Evolutionary conservation across 2,888 invertebrate genomes (phyloP).

Genomic region (Phalangium opilio): DNA sequence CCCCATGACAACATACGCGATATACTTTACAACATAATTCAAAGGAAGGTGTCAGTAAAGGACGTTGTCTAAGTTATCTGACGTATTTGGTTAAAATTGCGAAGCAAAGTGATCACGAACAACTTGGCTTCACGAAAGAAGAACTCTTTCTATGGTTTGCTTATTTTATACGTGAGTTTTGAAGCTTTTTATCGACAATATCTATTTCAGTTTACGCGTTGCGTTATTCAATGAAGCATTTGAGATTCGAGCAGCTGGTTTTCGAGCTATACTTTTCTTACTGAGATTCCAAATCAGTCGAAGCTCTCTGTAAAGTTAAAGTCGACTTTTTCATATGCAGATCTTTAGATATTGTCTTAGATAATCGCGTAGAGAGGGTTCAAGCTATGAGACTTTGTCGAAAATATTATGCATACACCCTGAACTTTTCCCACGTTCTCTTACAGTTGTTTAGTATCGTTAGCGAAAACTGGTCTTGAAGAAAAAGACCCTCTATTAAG

Average conservation of each 20-base stretch:
- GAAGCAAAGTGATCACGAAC: slow-evolving; percentile 43
- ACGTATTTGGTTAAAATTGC: slow-evolving; percentile 73
- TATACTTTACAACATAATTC: slow-evolving; percentile 44
- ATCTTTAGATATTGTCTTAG: slow-evolving; percentile 73
- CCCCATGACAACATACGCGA: slow-evolving; percentile 41
- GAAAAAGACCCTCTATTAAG: slow-evolving; percentile 69
- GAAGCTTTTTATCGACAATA: neutral
- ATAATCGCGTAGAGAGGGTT: slow-evolving; percentile 63
- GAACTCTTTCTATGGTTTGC: slow-evolving; percentile 65
- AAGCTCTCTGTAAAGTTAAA: slow-evolving; percentile 60
- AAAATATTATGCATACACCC: slow-evolving; percentile 48
- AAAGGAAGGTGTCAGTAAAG: slow-evolving; percentile 51
- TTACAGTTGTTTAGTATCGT: slow-evolving; percentile 67
- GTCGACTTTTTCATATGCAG: slow-evolving; percentile 70
- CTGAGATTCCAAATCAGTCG: slow-evolving; percentile 61
- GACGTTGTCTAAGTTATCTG: slow-evolving; percentile 64
- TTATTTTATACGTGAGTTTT: neutral
- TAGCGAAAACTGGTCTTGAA: slow-evolving; percentile 60
- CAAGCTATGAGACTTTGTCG: slow-evolving; percentile 77
- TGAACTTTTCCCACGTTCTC: slow-evolving; percentile 50
- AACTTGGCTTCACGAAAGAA: slow-evolving; percentile 55
- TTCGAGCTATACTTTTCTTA: slow-evolving; percentile 72
- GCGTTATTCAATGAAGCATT: slow-evolving; percentile 71
- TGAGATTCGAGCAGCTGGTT: slow-evolving; percentile 72
- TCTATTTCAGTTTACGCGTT: slow-evolving; percentile 53